Base-by-base conservation (phyloP, 1,140 invertebrate species). In the Aphaenogaster floridana region DNA sequence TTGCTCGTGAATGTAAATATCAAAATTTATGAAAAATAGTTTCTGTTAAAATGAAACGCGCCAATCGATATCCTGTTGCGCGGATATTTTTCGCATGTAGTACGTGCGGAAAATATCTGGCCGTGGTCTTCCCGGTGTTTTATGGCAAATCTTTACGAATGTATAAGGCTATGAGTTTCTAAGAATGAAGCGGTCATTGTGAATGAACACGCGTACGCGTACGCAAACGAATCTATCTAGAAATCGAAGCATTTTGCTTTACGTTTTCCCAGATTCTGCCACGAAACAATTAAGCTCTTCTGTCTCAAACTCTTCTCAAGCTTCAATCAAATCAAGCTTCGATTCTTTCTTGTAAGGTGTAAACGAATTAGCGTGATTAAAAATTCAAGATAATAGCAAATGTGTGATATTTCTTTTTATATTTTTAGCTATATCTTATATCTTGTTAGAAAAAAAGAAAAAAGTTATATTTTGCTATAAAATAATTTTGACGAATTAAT, bases 161-260 rank as follows among this genome's bases (percentile, higher is more conserved):
- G 3, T n/a, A 45, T 48, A 42, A 42, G 6, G 4, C 17, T 11
- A 50, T 6, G 39, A 15, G 5, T 39, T 2, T 5, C 6, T 76
- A 39, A n/a, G 13, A 76, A 76, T 21, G 7, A 63, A 52, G n/a
- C 52, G 21, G 2, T 42, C 28, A 4, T 54, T 54, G 8, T 34
- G 52, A 72, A 72, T 15, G 11, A n/a, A 50, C 0, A 34, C 28
- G 7, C 34, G 15, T 9, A 17, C 7, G 21, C 3, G 15, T 52
- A 71, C 21, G 7, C 21, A 7, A 50, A 3, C 28, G 15, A 34
- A 34, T 50, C n/a, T 69, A 15, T 48, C 13, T 71, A 3, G 3
- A 71, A 71, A 50, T 71, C 28, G 6, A 71, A 71, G 2, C 15
- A 7, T 71, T 71, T 71, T 71, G 28, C 7, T 71, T 71, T 50